These are phyloP conservation scores for Triplophysa dalaica DNA, from an alignment of 2,113 vertebrate species.

Conservation along the genomic window DNA sequence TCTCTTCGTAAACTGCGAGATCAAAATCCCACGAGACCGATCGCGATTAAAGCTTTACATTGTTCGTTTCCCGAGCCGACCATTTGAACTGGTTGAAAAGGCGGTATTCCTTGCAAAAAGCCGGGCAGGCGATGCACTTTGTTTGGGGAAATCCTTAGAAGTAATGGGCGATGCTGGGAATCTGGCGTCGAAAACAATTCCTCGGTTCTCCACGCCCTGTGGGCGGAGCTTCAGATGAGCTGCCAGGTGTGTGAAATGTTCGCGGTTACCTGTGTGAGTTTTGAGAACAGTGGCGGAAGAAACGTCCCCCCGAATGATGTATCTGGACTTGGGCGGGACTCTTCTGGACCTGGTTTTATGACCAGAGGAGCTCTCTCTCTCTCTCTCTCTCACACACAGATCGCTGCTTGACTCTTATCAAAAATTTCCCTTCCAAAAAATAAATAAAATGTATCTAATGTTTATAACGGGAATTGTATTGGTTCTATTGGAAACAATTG, in stretches of 20 bases:
- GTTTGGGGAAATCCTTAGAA: slow-evolving; percentile 17
- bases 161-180: slow-evolving; percentile 29
- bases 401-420: too few relatives aligned
- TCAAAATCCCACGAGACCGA: neutral
- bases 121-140: slow-evolving; percentile 15
- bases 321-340: slow-evolving; percentile 1
- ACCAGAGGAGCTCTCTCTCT: slow-evolving; percentile 13
- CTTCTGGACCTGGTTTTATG: neutral
- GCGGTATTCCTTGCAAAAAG: slow-evolving; percentile 5
- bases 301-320: neutral
- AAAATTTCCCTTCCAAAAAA: too few relatives aligned
- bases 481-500: too few relatives aligned
- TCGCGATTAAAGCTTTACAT: slow-evolving; percentile 16
- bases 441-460: too few relatives aligned
- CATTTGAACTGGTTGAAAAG: neutral
- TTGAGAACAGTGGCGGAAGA: neutral
- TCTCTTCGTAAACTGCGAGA: neutral
- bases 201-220: slow-evolving; percentile 26
- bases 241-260: slow-evolving; percentile 17
- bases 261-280: slow-evolving; percentile 27
- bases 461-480: too few relatives aligned
- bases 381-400: neutral
- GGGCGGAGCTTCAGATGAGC: slow-evolving; percentile 17
- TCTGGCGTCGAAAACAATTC: slow-evolving; percentile 30
- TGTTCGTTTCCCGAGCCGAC: neutral